A percentile compares a stretch with the other conserved stretches of the same genome.
Evolutionary conservation across 2,888 invertebrate species (phyloP).

Genomic region (Diplolepis rosae): DNA sequence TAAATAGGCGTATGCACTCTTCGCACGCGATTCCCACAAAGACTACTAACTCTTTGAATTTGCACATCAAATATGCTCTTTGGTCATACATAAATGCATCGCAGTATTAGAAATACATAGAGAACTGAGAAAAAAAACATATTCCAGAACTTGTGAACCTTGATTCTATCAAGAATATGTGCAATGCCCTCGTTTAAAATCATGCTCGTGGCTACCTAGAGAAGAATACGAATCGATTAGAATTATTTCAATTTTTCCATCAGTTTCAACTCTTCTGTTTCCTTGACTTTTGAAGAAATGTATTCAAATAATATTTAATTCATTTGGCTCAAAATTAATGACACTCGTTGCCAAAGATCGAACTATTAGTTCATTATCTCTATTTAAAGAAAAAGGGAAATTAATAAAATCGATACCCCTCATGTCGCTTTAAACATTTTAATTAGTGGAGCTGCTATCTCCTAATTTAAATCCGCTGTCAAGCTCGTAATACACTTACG

Average conservation of each 20-base stretch:
- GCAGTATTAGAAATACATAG: neutral
- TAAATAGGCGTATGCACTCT: neutral
- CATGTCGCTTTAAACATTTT: neutral
- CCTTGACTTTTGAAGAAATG: neutral
- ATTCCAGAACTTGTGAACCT: neutral
- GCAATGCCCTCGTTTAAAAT: too few species aligned
- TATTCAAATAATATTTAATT: neutral
- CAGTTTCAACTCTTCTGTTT: neutral
- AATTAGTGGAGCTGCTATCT: neutral
- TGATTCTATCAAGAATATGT: too few species aligned
- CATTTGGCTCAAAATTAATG: neutral
- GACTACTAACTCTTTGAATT: neutral
- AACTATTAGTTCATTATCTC: neutral
- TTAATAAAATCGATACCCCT: constrained; percentile 1
- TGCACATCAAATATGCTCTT: neutral
- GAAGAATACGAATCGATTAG: neutral
- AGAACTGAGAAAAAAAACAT: neutral
- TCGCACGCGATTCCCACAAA: neutral
- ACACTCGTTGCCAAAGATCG: neutral
- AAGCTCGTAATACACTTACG: neutral
- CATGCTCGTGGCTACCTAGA: too few species aligned
- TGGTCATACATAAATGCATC: too few species aligned
- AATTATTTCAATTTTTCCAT: neutral
- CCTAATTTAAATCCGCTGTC: neutral
- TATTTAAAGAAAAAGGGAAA: neutral